phyloP scores from a whole-genome alignment of 2,888 invertebrate genomes.

The Pinctada fucata region DNA sequence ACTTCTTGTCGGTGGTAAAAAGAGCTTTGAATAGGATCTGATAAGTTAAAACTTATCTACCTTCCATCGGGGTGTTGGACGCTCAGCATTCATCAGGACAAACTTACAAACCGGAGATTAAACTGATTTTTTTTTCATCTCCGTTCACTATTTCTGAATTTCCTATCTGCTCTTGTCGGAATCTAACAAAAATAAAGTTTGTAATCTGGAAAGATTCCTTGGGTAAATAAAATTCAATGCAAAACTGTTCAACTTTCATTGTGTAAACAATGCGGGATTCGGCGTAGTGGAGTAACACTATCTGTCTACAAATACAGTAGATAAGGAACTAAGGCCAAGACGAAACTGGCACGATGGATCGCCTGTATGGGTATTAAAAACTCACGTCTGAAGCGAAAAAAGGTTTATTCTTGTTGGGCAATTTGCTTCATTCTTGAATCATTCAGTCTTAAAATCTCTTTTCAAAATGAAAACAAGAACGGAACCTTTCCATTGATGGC shows the following conservation, averaged over 20 bases:
- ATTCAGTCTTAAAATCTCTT: too few relatives aligned
- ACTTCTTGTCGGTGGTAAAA: neutral
- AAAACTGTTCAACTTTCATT: conserved; percentile 18
- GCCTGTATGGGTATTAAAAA: too few relatives aligned
- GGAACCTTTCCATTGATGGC: too few relatives aligned
- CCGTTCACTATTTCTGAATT: neutral
- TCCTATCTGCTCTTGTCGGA: neutral
- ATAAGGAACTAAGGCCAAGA: neutral
- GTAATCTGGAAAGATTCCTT: neutral
- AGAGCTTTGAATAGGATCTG: neutral
- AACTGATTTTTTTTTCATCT: neutral
- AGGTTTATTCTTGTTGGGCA: too few relatives aligned
- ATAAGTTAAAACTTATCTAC: neutral
- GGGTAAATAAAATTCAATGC: conserved; percentile 10
- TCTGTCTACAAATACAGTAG: conserved; percentile 5
- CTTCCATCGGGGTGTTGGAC: neutral
- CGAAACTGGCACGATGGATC: too few relatives aligned
- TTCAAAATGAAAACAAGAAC: too few relatives aligned
- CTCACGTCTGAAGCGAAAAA: too few relatives aligned
- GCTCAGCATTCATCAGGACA: too few relatives aligned
- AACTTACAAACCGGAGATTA: neutral
- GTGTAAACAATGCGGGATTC: conserved; percentile 4
- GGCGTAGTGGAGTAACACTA: neutral
- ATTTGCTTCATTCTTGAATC: too few relatives aligned
- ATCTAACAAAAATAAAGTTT: conserved; percentile 7